Conservation (phyloP, 2,888 invertebrate genomes). For the Heliconius erato region DNA sequence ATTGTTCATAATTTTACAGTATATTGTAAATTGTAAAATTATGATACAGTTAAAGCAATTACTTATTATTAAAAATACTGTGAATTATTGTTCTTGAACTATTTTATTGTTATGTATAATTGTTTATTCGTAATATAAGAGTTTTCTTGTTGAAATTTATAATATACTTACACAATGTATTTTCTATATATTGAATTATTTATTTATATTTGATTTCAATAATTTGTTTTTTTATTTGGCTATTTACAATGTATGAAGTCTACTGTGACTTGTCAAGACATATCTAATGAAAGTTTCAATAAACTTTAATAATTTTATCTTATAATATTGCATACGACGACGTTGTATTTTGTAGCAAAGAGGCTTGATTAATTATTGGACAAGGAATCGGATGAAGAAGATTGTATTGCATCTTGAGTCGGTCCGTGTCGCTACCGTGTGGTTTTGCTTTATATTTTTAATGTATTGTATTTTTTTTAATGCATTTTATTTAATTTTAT, state of each 20-base stretch:
- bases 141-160: constrained; percentile 20
- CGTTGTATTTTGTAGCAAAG: not conserved
- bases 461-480: not conserved
- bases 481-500: not conserved
- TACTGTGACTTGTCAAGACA: not conserved
- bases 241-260: not conserved
- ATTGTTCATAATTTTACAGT: constrained; percentile 6
- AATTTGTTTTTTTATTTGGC: not conserved
- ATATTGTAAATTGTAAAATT: not conserved
- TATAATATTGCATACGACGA: not conserved
- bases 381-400: not conserved
- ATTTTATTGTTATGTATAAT: constrained; percentile 15
- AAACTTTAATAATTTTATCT: not conserved
- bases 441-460: not conserved
- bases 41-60: not conserved
- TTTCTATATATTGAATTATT: not conserved
- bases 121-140: constrained; percentile 12
- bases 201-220: not conserved
- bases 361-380: not conserved
- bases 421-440: not conserved
- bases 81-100: not conserved
- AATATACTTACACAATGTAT: not conserved
- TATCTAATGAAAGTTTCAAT: constrained; percentile 10
- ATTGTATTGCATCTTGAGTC: not conserved
- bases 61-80: constrained; percentile 11